Percentiles rank a stretch among this genome's conserved stretches.
These are phyloP conservation scores for Clitarchus hookeri DNA, from an alignment of 2,888 invertebrate species.

Conservation along the genomic window DNA sequence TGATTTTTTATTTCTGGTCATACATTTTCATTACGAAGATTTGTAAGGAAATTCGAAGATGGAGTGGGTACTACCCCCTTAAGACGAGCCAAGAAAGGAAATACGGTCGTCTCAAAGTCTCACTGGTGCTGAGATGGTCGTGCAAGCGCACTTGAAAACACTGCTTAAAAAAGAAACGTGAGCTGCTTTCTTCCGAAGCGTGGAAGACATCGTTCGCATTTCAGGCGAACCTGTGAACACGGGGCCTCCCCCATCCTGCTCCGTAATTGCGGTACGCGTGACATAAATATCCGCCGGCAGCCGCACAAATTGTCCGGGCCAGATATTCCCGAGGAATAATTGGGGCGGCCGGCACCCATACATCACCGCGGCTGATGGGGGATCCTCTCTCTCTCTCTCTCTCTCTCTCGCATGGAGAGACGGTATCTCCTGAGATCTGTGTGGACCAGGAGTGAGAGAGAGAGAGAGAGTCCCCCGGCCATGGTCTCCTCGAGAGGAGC, in stretches of 20 bases:
- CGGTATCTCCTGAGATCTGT: background rate
- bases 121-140: too few species aligned
- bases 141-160: too few species aligned
- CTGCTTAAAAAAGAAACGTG: too few species aligned
- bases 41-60: too few species aligned
- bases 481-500: background rate
- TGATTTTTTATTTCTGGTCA: too few species aligned
- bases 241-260: background rate
- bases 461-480: background rate
- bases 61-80: too few species aligned
- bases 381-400: background rate
- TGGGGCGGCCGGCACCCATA: background rate
- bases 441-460: background rate
- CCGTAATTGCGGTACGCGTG: constrained; percentile 5
- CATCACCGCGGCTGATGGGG: background rate
- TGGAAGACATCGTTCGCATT: too few species aligned
- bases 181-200: too few species aligned
- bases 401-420: background rate
- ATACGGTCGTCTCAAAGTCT: too few species aligned
- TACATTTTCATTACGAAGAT: too few species aligned
- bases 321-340: background rate
- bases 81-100: too few species aligned
- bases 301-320: background rate
- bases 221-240: too few species aligned
- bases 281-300: constrained; percentile 14